Conservation (phyloP, 2,888 invertebrate species). For the Trissolcus brochymenae region DNA sequence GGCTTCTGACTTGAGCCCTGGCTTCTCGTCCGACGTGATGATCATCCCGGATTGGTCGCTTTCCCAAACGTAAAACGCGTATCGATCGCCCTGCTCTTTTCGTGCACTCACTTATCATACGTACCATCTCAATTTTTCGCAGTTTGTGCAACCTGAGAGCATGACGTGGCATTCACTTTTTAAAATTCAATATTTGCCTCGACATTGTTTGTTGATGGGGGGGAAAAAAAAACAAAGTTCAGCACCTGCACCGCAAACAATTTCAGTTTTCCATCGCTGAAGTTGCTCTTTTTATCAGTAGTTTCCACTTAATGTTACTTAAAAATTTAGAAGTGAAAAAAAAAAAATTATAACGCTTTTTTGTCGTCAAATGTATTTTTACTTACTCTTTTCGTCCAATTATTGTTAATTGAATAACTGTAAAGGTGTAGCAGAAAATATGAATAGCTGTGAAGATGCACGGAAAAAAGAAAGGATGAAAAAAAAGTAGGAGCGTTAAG, state of each 20-base stretch:
- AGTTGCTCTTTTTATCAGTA: neutral
- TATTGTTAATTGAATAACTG: slow-evolving; percentile 40
- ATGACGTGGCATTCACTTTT: slow-evolving; percentile 29
- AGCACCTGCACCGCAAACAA: neutral
- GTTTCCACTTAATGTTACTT: no score
- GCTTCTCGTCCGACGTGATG: slow-evolving; percentile 47
- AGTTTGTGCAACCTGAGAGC: slow-evolving; percentile 41
- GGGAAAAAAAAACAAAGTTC: neutral
- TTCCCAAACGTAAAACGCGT: slow-evolving; percentile 30
- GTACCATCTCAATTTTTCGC: slow-evolving; percentile 51
- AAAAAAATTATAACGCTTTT: neutral
- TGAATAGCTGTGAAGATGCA: no score
- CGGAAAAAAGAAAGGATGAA: neutral
- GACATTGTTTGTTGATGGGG: no score
- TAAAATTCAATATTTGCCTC: slow-evolving; percentile 29
- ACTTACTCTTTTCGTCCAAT: slow-evolving; percentile 13
- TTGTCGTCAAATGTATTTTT: slow-evolving; percentile 14
- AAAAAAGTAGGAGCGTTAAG: slow-evolving; percentile 28
- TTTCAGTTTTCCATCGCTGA: no score
- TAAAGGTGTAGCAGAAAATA: slow-evolving; percentile 15
- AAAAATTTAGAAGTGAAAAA: no score
- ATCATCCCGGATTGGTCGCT: slow-evolving; percentile 45
- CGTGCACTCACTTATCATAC: slow-evolving; percentile 34
- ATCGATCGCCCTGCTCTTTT: slow-evolving; percentile 37
- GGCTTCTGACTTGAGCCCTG: slow-evolving; percentile 28